Conservation (phyloP, 2,113 vertebrate genomes). For the Nothobranchius furzeri region DNA sequence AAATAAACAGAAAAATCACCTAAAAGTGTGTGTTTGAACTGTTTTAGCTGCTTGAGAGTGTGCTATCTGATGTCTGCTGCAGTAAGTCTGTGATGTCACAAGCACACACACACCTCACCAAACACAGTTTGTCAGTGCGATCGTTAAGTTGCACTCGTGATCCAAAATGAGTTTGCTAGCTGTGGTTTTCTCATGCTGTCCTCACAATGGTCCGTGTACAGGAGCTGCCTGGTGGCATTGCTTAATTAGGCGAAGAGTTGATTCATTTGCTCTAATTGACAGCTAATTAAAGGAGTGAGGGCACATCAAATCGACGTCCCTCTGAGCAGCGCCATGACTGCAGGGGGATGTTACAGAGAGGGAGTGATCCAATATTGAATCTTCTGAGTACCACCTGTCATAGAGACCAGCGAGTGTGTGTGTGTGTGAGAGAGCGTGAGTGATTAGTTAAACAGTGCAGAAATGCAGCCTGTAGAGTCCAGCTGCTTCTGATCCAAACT, state of each 20-base stretch:
- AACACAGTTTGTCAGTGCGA: conserved; percentile 67
- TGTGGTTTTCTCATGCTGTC: conserved; percentile 91
- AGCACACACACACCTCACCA: conserved; percentile 25
- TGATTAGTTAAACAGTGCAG: conserved; percentile 3
- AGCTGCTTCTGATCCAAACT: conserved; percentile 16
- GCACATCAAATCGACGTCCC: conserved; percentile 91
- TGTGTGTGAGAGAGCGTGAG: conserved; percentile 18
- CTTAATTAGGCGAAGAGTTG: conserved; percentile 99
- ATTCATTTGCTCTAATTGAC: conserved; percentile 99
- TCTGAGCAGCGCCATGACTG: conserved; percentile 77
- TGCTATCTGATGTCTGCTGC: background rate
- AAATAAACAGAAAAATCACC: too few relatives aligned
- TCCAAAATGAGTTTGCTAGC: conserved; percentile 94
- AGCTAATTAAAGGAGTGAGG: conserved; percentile 97
- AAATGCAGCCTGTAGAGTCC: conserved; percentile 46
- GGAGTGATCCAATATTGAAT: conserved; percentile 48
- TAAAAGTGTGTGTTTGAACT: too few relatives aligned
- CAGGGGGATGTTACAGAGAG: conserved; percentile 39
- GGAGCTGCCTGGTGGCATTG: conserved; percentile 95
- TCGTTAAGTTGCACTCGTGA: conserved; percentile 81
- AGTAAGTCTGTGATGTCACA: conserved; percentile 2
- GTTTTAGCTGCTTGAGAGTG: too few relatives aligned
- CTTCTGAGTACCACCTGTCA: conserved; percentile 50
- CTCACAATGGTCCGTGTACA: conserved; percentile 89
- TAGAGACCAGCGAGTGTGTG: conserved; percentile 10